Evolutionary conservation across 1,140 invertebrate species (phyloP).

Genomic region (Paracyclopina nana): DNA sequence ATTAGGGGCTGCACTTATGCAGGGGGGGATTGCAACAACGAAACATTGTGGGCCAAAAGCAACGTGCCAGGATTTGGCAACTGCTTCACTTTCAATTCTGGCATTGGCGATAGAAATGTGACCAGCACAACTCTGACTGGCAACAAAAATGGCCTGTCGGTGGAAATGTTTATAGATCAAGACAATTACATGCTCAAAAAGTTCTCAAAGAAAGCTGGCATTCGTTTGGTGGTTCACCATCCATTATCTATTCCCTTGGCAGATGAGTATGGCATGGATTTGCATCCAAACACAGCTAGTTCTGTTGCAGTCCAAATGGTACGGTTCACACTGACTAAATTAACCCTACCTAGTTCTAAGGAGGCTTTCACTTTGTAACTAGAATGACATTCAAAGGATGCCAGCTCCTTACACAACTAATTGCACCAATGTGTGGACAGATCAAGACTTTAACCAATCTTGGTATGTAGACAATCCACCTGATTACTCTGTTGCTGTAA

Average conservation of each 20-base stretch:
- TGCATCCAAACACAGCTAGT: background rate
- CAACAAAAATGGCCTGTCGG: background rate
- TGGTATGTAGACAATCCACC: background rate
- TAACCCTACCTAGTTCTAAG: background rate
- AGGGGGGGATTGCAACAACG: background rate
- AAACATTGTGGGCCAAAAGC: background rate
- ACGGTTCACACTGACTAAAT: background rate
- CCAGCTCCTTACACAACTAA: background rate
- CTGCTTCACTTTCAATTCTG: background rate
- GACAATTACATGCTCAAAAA: background rate
- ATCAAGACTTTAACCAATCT: background rate
- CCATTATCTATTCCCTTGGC: background rate
- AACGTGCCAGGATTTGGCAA: background rate
- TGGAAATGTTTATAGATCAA: background rate
- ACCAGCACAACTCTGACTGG: background rate
- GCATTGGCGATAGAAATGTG: background rate
- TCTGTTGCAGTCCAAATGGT: background rate
- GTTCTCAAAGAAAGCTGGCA: background rate
- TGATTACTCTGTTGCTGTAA: background rate
- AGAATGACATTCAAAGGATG: background rate
- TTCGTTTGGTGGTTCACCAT: background rate
- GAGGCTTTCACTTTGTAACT: background rate
- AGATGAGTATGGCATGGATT: background rate
- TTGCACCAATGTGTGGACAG: background rate
- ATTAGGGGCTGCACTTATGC: background rate